phyloP scores from a whole-genome alignment of 2,113 vertebrate species.

The Ceyx melanurus region DNA sequence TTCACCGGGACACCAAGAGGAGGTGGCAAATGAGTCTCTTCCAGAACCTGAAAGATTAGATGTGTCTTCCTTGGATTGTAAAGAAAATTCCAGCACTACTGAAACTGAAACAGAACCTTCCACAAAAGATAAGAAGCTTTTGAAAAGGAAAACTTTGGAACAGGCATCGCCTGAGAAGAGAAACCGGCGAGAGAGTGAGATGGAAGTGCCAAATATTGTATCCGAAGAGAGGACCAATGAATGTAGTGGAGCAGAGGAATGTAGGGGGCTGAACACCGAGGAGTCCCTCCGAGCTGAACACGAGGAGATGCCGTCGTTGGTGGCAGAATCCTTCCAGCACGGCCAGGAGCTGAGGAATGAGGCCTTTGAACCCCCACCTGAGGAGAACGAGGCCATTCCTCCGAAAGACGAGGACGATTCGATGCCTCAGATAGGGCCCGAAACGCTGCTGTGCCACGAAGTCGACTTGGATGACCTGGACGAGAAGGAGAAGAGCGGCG shows the following conservation, averaged over 20 bases:
- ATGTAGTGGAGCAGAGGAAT: constrained; percentile 59
- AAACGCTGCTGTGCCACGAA: constrained; percentile 93
- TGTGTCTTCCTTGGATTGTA: constrained; percentile 66
- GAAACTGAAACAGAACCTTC: constrained; percentile 83
- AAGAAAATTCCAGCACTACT: constrained; percentile 63
- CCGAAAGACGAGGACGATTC: constrained; percentile 75
- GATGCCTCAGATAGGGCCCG: constrained; percentile 89
- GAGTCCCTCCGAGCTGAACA: constrained; percentile 72
- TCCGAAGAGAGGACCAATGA: constrained; percentile 76
- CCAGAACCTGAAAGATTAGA: constrained; percentile 70
- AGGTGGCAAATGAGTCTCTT: constrained; percentile 61
- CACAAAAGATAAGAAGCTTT: constrained; percentile 76
- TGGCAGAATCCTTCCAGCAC: constrained; percentile 68
- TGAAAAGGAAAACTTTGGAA: constrained; percentile 87
- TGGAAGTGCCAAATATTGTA: constrained; percentile 72
- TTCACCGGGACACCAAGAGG: constrained; percentile 64
- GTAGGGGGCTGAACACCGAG: constrained; percentile 40
- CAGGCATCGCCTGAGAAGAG: constrained; percentile 85
- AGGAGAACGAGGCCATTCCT: constrained; percentile 30
- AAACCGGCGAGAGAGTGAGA: constrained; percentile 77
- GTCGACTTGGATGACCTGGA: constrained; percentile 94
- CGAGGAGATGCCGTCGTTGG: constrained; percentile 79
- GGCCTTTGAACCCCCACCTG: background rate
- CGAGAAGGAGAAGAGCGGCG: constrained; percentile 86
- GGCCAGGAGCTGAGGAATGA: constrained; percentile 44